Percentiles rank a stretch among this genome's conserved stretches.
phyloP scores from a whole-genome alignment of 2,888 invertebrate species.

The Pristionchus fissidentatus region DNA sequence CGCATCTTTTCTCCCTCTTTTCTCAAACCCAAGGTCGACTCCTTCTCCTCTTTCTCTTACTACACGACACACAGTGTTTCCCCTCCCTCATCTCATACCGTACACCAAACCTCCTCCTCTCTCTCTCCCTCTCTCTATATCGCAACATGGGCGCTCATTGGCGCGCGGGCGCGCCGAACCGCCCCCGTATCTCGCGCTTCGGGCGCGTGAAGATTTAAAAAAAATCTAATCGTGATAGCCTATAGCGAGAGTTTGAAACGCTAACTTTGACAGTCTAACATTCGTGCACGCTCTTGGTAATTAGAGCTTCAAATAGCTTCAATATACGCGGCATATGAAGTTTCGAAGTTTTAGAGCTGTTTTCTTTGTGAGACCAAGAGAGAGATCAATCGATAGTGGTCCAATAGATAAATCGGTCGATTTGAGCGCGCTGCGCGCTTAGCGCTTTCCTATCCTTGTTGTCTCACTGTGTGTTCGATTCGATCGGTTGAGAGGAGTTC shows the following conservation, averaged over 20 bases:
- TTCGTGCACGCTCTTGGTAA: too few relatives aligned
- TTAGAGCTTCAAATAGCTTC: too few relatives aligned
- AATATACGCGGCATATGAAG: too few relatives aligned
- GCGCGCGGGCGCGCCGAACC: not conserved
- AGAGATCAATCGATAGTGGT: not conserved
- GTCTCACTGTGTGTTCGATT: constrained; percentile 12
- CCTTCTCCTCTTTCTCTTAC: not conserved
- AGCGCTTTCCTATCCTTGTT: not conserved
- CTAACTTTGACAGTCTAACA: constrained; percentile 15
- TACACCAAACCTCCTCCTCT: constrained; percentile 13
- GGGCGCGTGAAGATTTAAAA: too few relatives aligned
- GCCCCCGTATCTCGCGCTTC: not conserved
- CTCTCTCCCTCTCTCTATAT: too few relatives aligned
- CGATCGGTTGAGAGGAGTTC: not conserved
- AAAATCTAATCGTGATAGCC: too few relatives aligned
- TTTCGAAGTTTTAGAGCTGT: too few relatives aligned
- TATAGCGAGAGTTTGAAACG: too few relatives aligned
- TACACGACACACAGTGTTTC: not conserved
- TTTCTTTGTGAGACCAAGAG: too few relatives aligned
- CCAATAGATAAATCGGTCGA: not conserved
- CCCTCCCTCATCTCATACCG: constrained; percentile 23
- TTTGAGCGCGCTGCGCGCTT: too few relatives aligned
- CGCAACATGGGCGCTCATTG: constrained; percentile 30
- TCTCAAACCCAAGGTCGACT: not conserved
- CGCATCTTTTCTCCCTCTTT: not conserved